Percentiles rank a stretch among this genome's conserved stretches.
Evolutionary conservation across 2,888 invertebrate genomes (phyloP).

Genomic region (Pterostichus madidus): DNA sequence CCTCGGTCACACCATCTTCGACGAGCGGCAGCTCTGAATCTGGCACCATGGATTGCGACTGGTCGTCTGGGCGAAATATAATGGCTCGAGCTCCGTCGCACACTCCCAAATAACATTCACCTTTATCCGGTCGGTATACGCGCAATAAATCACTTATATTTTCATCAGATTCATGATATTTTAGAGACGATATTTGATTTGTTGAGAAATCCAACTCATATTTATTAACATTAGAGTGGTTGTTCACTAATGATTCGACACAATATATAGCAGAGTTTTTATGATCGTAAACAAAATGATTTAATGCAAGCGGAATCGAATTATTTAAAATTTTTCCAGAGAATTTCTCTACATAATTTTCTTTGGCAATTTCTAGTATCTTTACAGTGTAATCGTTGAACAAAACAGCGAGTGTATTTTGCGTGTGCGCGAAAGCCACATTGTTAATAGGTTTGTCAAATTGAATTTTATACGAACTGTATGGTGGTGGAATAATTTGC

Average conservation of each 20-base stretch:
- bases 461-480: slow-evolving; percentile 41
- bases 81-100: neutral
- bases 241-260: slow-evolving; percentile 11
- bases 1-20: slow-evolving; percentile 30
- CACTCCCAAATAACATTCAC: slow-evolving; percentile 35
- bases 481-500: slow-evolving; percentile 50
- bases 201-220: slow-evolving; percentile 22
- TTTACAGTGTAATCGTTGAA: slow-evolving; percentile 42
- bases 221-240: neutral
- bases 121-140: neutral
- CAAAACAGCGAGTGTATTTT: slow-evolving; percentile 34
- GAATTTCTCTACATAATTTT: slow-evolving; percentile 20
- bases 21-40: neutral
- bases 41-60: neutral
- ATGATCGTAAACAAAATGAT: slow-evolving; percentile 54
- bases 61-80: neutral
- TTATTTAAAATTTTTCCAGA: neutral
- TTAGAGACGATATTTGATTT: neutral
- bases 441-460: slow-evolving; percentile 41
- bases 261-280: slow-evolving; percentile 30
- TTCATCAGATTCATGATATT: slow-evolving; percentile 15
- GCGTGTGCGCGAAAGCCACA: slow-evolving; percentile 26
- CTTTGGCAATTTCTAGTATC: slow-evolving; percentile 12
- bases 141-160: slow-evolving; percentile 33
- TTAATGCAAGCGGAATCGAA: slow-evolving; percentile 32